Evolutionary conservation across 2,888 invertebrate species (phyloP).

Genomic region (Cybosia mesomella): DNA sequence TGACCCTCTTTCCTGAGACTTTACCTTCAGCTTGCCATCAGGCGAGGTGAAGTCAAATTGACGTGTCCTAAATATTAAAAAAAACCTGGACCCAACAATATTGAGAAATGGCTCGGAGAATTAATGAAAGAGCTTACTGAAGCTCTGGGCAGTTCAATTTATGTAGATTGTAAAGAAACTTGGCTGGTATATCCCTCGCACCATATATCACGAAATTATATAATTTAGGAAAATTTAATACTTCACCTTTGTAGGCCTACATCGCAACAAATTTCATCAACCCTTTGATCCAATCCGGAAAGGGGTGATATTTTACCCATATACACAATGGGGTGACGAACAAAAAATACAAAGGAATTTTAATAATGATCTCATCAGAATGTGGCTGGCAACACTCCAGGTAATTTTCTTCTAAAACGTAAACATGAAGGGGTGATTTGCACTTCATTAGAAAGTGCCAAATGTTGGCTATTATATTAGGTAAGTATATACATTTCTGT

Average conservation of each 20-base stretch:
- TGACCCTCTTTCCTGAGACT: no score
- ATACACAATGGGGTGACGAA: neutral
- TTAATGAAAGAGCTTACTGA: no score
- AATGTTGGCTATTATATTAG: neutral
- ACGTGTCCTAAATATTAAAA: no score
- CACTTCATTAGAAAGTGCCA: constrained; percentile 24
- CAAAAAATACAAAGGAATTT: constrained; percentile 30
- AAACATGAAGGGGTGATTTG: constrained; percentile 2
- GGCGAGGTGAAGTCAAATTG: no score
- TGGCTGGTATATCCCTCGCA: neutral
- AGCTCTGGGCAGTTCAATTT: no score
- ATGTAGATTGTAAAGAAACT: no score
- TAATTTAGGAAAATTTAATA: neutral
- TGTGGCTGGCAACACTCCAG: constrained; percentile 66
- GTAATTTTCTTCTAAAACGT: constrained; percentile 64
- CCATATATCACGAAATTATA: neutral
- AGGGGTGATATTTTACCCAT: neutral
- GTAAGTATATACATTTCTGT: no score
- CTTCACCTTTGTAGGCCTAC: neutral
- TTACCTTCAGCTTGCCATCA: no score
- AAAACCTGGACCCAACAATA: no score
- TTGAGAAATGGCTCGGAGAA: no score
- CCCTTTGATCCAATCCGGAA: neutral
- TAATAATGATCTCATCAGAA: constrained; percentile 58
- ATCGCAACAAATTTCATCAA: constrained; percentile 1